Evolutionary conservation across 2,797 vertebrate species (phyloP).

Genomic region (Eulemur mongoz): DNA sequence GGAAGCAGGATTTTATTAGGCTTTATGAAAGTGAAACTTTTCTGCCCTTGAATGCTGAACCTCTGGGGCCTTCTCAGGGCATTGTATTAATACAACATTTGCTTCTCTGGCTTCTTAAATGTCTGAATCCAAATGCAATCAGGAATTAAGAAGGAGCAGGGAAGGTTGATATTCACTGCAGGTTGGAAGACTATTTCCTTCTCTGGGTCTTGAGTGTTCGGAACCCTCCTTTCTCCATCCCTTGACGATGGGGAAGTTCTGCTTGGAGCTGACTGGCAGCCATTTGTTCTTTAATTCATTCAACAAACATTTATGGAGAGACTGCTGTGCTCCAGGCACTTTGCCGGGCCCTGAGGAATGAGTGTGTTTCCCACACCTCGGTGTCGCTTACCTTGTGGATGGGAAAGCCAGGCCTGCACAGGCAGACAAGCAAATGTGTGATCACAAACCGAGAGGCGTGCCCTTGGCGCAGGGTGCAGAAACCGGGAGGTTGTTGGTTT

Average conservation of each 20-base stretch:
- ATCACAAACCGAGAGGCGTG: not conserved
- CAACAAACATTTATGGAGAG: not conserved
- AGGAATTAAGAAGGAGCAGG: not conserved
- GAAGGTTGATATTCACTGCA: not conserved
- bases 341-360: not conserved
- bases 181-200: not conserved
- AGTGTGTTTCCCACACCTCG: not conserved
- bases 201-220: not conserved
- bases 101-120: slow-evolving; percentile 55
- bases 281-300: slow-evolving; percentile 4
- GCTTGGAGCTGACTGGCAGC: not conserved
- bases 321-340: not conserved
- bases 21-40: slow-evolving; percentile 83
- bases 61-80: slow-evolving; percentile 48
- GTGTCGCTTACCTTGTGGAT: not conserved
- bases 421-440: not conserved
- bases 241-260: not conserved
- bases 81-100: slow-evolving; percentile 45
- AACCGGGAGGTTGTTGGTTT: too few species aligned
- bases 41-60: not conserved
- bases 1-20: slow-evolving; percentile 81
- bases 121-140: not conserved
- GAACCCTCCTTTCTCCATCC: not conserved
- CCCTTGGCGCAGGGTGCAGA: not conserved
- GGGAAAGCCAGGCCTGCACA: not conserved